phyloP scores from a whole-genome alignment of 2,797 vertebrate species.

The Leptatherina wallacei region DNA sequence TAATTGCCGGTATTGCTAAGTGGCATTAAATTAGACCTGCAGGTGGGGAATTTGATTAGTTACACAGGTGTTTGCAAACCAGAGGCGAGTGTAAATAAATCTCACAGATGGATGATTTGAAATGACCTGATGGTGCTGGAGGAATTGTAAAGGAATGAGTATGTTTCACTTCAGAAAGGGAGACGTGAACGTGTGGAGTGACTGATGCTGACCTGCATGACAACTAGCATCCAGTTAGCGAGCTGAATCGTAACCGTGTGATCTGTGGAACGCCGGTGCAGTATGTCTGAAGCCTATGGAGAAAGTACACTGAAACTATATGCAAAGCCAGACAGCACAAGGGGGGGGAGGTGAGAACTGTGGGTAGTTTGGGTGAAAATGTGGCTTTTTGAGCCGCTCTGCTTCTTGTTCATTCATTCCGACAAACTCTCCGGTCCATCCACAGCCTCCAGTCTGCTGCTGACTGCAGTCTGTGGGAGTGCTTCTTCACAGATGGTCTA shows the following conservation, averaged over 20 bases:
- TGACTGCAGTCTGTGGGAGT: conserved; percentile 19
- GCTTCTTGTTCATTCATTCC: background rate
- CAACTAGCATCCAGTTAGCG: conserved; percentile 3
- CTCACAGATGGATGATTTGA: background rate
- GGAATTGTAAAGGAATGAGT: background rate
- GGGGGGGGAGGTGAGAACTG: background rate
- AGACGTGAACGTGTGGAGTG: conserved; percentile 8
- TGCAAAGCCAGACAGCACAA: background rate
- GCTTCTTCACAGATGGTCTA: conserved; percentile 25
- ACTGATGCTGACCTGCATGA: conserved; percentile 23
- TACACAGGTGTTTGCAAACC: background rate
- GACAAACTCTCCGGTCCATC: conserved; percentile 4
- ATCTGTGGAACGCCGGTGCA: too few relatives aligned
- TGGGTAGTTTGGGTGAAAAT: conserved; percentile 12
- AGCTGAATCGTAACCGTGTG: background rate
- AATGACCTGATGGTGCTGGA: background rate
- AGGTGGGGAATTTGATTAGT: background rate
- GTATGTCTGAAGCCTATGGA: background rate
- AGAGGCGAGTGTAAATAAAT: background rate
- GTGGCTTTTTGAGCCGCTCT: background rate
- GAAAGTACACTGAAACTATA: background rate
- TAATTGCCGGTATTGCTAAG: background rate
- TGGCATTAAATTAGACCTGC: background rate
- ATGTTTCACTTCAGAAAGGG: background rate
- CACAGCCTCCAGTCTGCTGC: conserved; percentile 2